Base-by-base conservation (phyloP, 2,888 invertebrate genomes). In the Apamea epomidion region DNA sequence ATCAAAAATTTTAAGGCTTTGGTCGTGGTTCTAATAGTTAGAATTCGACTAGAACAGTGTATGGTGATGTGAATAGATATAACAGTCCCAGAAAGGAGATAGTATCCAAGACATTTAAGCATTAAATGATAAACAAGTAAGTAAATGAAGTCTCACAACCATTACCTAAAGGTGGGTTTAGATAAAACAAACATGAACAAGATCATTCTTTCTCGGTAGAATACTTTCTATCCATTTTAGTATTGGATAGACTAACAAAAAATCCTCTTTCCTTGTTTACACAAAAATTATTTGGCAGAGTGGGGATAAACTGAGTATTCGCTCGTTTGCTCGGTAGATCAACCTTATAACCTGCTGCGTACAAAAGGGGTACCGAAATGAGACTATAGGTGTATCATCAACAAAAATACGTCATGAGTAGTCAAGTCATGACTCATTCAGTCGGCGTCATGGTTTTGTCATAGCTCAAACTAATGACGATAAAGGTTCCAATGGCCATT, bases 391-490 rank as follows among this genome's bases (percentile, higher is more conserved):
- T 71, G 25, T 58, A 14, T 62, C 70, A 71, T 83, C 32, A 70
- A 42, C 32, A 54, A 71, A 60, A 62, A 37, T 10, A 83, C 83
- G 83, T 80, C 85, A 84, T 64, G 18, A 62, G 21, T 25, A 62
- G 60, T 76, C 72, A 81, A 69, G 45, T 29, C 14, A 77, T 84
- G 76, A 77, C 64, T 80, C 74, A 69, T 65, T 65, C 37, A 12
- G 62, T 32, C 29, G 14, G 16, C 71, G 71, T 82, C 86, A 82
- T 78, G 5, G 58, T 75, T 75, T 16, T 73, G 48, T 67, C 72
- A 70, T 65, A 42, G n/a, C 32, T 29, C 21, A 67, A 42, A 67
- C 12, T 76, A 45, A 78, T 85, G 86, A 85, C 78, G 84, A 67
- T 78, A 85, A 60, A 48, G 64, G 51, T 67, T 29, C 48, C 62